phyloP scores from a whole-genome alignment of 2,888 invertebrate genomes.

The Hyles lineata region DNA sequence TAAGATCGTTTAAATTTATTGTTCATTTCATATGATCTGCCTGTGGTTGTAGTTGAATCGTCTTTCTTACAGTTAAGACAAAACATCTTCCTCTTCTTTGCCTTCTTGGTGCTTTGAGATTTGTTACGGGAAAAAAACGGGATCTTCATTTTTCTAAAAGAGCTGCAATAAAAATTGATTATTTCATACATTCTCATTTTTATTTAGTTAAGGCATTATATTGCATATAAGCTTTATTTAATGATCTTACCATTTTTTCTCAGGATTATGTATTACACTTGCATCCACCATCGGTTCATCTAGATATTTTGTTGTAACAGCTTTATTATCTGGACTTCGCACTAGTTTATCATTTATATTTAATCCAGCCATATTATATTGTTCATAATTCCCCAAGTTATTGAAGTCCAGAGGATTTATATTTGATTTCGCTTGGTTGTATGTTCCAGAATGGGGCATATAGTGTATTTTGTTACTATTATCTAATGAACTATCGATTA shows the following conservation, averaged over 20 bases:
- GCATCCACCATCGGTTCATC: constrained; percentile 37
- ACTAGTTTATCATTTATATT: constrained; percentile 37
- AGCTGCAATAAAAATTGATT: constrained; percentile 50
- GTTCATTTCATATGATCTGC: constrained; percentile 15
- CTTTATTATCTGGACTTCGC: constrained; percentile 36
- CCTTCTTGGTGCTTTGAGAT: constrained; percentile 49
- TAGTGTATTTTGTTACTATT: constrained; percentile 36
- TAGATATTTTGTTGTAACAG: constrained; percentile 36
- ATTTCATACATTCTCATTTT: neutral
- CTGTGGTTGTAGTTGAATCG: constrained; percentile 27
- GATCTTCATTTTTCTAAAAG: constrained; percentile 58
- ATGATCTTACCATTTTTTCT: constrained; percentile 56
- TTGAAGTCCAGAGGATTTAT: constrained; percentile 37
- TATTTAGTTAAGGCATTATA: too few relatives aligned
- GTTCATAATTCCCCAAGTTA: constrained; percentile 38
- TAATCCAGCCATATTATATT: constrained; percentile 37
- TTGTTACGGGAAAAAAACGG: constrained; percentile 76
- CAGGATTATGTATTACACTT: constrained; percentile 38
- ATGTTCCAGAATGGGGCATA: constrained; percentile 38
- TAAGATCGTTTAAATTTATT: constrained; percentile 44
- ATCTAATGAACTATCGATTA: constrained; percentile 35
- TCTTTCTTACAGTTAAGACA: constrained; percentile 46
- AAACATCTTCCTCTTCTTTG: constrained; percentile 58
- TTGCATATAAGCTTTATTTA: constrained; percentile 12
- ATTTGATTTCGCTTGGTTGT: constrained; percentile 39